Evolutionary conservation across 1,140 invertebrate genomes (phyloP), one percentile per base, ranked within the genome.

Genomic region (Lucilia sericata): DNA sequence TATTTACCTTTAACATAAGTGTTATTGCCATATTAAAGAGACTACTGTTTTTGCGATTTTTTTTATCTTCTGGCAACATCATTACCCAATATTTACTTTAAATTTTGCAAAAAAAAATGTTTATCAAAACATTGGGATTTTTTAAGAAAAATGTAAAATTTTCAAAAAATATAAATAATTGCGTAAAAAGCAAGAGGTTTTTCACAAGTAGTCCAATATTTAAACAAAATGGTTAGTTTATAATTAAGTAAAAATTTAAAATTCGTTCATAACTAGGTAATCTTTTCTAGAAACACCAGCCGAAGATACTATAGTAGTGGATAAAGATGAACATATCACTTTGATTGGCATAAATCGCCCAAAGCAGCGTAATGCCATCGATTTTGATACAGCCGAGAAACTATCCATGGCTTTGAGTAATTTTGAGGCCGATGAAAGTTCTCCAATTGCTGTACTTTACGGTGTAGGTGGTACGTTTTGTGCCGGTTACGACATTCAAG

Each of bases 401-500:
- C 91, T 98, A n/a, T 92, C 92, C 13, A 91, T 94, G 82, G 96
- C 96, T 1, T 93, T 98, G 81, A 91, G 94, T 86, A 91, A 93
- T 65, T 98, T 98, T 92, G 96, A 98, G 86, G 93, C 94, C 82
- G 96, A 98, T 89, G 87, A 93, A 3, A 90, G 92, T 0, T 92
- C 94, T 0, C 91, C 92, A 83, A 94, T 96, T 5, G 95, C 95
- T 21, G 94, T 99, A 10, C 91, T 99, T 7, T 94, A 98, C 92
- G 98, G 98, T 30, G 93, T 95, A 88, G 96, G 97, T 42, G 97
- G 97, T 10, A 96, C 95, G 85, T 98, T 99, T 91, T 98, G 96
- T 91, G 94, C 97, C 36, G 98, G 98, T 7, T 96, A 95, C 91
- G 97, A 98, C 92, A 93, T 96, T 36, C 92, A 94, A 85, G 95